A percentile compares a stretch with the other conserved stretches of the same genome.
Conservation (phyloP, 2,888 invertebrate genomes). For the Nematopogon swammerdamellus region DNA sequence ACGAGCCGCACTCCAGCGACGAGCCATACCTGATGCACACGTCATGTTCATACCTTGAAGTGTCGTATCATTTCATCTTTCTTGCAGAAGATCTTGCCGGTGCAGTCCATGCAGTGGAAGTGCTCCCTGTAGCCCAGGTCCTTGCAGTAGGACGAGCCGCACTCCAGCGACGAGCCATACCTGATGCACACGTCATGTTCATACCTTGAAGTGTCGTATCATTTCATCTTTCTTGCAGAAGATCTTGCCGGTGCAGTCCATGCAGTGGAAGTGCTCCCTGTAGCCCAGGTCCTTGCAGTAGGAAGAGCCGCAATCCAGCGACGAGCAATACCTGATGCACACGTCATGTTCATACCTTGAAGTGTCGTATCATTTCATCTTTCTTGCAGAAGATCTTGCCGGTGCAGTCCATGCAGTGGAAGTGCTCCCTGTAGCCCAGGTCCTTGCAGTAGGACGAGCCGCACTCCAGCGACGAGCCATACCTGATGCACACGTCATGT, state of each 20-base stretch:
- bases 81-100: slow-evolving; percentile 87
- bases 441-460: slow-evolving; percentile 84
- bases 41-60: slow-evolving; percentile 77
- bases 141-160: slow-evolving; percentile 81
- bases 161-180: slow-evolving; percentile 77
- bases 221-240: slow-evolving; percentile 98
- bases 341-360: too few relatives aligned
- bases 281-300: slow-evolving; percentile 88
- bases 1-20: slow-evolving; percentile 78
- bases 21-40: slow-evolving; percentile 71
- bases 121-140: slow-evolving; percentile 91
- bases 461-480: slow-evolving; percentile 77
- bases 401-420: slow-evolving; percentile 77
- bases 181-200: too few relatives aligned
- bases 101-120: slow-evolving; percentile 81
- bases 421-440: slow-evolving; percentile 89
- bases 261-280: slow-evolving; percentile 93
- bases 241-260: slow-evolving; percentile 70
- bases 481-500: too few relatives aligned
- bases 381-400: slow-evolving; percentile 93
- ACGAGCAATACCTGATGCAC: slow-evolving; percentile 70
- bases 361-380: slow-evolving; percentile 98
- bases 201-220: slow-evolving; percentile 89
- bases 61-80: slow-evolving; percentile 99
- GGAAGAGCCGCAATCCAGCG: slow-evolving; percentile 77